phyloP scores from a whole-genome alignment of 30 jellyfish, hydroid and myxozoan species.

The Mastigias papua region DNA sequence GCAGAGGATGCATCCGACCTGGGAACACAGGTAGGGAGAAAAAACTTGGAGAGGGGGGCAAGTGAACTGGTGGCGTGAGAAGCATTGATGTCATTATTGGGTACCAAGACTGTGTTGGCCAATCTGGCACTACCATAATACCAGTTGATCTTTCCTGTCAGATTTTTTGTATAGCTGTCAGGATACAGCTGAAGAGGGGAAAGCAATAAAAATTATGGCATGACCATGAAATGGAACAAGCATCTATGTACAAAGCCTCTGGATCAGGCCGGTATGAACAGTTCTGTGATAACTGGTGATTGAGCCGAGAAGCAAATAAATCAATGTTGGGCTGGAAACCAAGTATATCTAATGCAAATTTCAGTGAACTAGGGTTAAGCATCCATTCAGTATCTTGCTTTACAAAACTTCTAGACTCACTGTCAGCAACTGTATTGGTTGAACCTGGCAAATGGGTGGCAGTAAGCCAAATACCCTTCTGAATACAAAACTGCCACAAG shows the following conservation, averaged over 20 bases:
- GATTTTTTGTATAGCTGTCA: neutral
- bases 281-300: neutral
- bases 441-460: conserved; percentile 56
- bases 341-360: neutral
- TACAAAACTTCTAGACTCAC: conserved; percentile 24
- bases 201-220: conserved; percentile 8
- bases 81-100: conserved; percentile 20
- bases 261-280: conserved; percentile 28
- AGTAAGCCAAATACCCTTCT: conserved; percentile 19
- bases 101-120: conserved; percentile 60
- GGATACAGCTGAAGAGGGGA: conserved; percentile 14
- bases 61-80: conserved; percentile 26
- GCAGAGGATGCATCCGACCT: conserved; percentile 23
- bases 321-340: neutral
- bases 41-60: conserved; percentile 10
- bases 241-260: conserved; percentile 8
- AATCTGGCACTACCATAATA: conserved; percentile 24
- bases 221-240: conserved; percentile 19
- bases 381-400: conserved; percentile 51
- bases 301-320: conserved; percentile 14
- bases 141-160: conserved; percentile 27
- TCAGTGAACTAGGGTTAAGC: conserved; percentile 47
- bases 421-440: conserved; percentile 43
- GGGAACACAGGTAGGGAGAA: conserved; percentile 37
- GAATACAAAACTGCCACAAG: conserved; percentile 42